phyloP scores from a whole-genome alignment of 1,140 invertebrate genomes.

The Solenopsis fugax region DNA sequence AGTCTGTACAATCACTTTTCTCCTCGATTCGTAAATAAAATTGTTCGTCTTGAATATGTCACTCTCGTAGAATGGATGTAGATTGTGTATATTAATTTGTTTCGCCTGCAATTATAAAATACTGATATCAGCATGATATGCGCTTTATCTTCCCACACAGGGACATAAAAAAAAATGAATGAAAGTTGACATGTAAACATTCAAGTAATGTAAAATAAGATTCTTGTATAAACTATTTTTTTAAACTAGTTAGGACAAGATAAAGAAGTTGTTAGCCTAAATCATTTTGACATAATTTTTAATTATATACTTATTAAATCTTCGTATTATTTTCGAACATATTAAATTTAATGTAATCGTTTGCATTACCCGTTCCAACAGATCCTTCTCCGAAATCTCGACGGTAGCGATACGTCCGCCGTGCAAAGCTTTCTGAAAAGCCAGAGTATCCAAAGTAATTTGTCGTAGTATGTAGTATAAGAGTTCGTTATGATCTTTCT shows the following conservation, averaged over 20 bases:
- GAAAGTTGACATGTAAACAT: constrained; percentile 1
- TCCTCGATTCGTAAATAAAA: constrained; percentile 94
- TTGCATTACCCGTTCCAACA: constrained; percentile 93
- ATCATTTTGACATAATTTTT: constrained; percentile 21
- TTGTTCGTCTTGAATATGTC: constrained; percentile 96
- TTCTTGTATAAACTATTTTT: constrained; percentile 23
- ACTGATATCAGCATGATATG: neutral
- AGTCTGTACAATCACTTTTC: constrained; percentile 95
- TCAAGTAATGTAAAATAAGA: neutral
- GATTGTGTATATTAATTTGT: constrained; percentile 96
- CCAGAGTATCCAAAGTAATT: constrained; percentile 95
- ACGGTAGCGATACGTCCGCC: constrained; percentile 91
- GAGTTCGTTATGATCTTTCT: constrained; percentile 98
- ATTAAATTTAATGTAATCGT: constrained; percentile 18
- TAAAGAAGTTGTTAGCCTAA: constrained; percentile 38
- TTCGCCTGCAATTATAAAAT: constrained; percentile 90
- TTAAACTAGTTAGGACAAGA: constrained; percentile 55
- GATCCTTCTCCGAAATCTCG: constrained; percentile 96
- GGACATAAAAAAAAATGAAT: neutral
- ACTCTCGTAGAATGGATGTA: constrained; percentile 97
- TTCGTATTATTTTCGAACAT: neutral
- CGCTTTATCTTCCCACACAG: neutral
- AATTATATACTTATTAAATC: neutral
- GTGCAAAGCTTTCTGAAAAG: constrained; percentile 94
- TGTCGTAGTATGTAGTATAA: constrained; percentile 98